Base-by-base conservation (phyloP, 1,140 invertebrate species). In the Ostrea denselamellosa region DNA sequence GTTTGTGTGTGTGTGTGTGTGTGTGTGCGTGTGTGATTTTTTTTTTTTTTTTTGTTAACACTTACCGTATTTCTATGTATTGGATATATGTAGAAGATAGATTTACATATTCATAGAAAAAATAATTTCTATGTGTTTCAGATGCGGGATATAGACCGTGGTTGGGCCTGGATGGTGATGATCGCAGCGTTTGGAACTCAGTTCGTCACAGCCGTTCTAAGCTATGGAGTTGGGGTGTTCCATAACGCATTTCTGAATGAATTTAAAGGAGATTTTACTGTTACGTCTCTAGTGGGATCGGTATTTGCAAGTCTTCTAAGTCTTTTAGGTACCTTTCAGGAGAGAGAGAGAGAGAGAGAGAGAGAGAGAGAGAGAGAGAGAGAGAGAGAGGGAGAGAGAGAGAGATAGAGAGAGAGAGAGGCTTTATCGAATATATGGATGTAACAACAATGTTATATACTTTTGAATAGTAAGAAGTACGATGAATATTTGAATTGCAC, bases 81-180 rank as follows among this genome's bases (percentile, higher is more conserved):
- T 44, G 34, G 34, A 5, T 44, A 5, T 44, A 44, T 44, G 34
- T 2, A 58, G 10, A 14, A 58, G 2, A 58, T 4, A 58, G n/a
- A 19, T 62, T 5, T 19, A 19, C 7, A 62, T 8, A 19, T 62
- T 62, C 17, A 62, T n/a, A 44, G 17, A 62, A 19, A 19, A 62
- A 62, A 62, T 19, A 62, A 62, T 19, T 5, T 44, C n/a, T n/a
- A n/a, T n/a, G n/a, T 44, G 34, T 44, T 77, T 77, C 68, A 77
- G 68, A 77, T 77, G 68, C 82, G 8, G 44, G 89, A 92, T 51
- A 53, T 92, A 8, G 91, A 92, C 84, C 14, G 65, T 25, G 92
- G 92, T 2, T 92, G 91, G 91, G 90, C 92, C 7, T 92, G 92
- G 92, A 88, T 92, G 28, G 88, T 92, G n/a, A 90, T 92, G 53